These are phyloP conservation scores for Escarpia spicata DNA, from an alignment of 2,888 invertebrate species.

Conservation along the genomic window DNA sequence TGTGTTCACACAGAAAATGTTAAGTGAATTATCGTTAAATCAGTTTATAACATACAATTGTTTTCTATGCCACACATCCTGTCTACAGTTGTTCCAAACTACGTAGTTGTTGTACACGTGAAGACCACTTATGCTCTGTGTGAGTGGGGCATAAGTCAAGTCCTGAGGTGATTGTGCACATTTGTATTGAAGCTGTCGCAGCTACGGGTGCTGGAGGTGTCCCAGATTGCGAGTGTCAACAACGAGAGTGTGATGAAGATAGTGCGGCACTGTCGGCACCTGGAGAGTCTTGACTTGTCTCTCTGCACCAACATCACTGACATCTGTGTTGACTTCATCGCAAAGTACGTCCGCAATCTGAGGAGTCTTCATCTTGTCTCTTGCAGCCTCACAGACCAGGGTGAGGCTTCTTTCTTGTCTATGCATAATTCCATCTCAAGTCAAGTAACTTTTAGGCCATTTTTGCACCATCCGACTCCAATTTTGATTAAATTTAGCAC, in stretches of 20 bases:
- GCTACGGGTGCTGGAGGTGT: conserved; percentile 50
- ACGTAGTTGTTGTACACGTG: too few relatives aligned
- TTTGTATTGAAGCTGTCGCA: conserved; percentile 45
- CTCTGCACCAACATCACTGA: conserved; percentile 43
- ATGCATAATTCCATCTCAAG: neutral
- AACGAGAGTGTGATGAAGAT: conserved; percentile 44
- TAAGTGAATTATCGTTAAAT: too few relatives aligned
- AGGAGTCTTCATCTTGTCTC: conserved; percentile 50
- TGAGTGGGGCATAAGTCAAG: neutral
- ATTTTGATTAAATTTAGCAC: too few relatives aligned
- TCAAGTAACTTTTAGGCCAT: neutral
- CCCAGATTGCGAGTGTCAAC: conserved; percentile 46
- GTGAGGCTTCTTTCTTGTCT: conserved; percentile 34
- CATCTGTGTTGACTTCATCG: conserved; percentile 45
- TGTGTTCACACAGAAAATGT: too few relatives aligned
- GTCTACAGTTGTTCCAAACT: too few relatives aligned
- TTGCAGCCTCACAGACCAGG: conserved; percentile 50
- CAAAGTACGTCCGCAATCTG: conserved; percentile 41
- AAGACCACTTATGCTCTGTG: too few relatives aligned
- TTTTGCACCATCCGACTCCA: too few relatives aligned
- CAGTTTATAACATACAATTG: too few relatives aligned
- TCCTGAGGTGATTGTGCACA: neutral
- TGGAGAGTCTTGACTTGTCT: conserved; percentile 50
- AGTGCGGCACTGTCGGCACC: conserved; percentile 43
- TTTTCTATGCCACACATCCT: too few relatives aligned